Base-by-base conservation (phyloP, 2,888 invertebrate genomes). In the Cremastinae sp. region DNA sequence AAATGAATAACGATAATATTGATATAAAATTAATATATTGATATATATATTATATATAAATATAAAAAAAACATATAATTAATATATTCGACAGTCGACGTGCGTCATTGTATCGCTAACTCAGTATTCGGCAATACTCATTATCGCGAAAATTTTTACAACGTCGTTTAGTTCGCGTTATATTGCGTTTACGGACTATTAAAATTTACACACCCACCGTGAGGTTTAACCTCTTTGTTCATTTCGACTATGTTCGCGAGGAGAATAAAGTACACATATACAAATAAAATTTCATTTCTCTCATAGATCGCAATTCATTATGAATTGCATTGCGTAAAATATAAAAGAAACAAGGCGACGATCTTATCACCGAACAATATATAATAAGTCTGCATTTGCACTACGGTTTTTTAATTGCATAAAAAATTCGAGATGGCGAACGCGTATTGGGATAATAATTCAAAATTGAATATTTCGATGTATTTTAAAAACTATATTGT, bases 401-500 rank as follows among this genome's bases (percentile, higher is more conserved):
- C 68, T 74, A 49, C 20, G 28, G 49, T 74, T 74, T 68, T 64
- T 69, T 56, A 22, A 74, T 64, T 51, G 62, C 43, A 39, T 64
- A 53, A 64, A 58, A 69, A 62, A 69, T 62, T 64, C 35, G 20
- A 28, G 56, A 74, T 12, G 49, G 39, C n/a, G 18, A 69, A 58
- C 49, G 47, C 56, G 61, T 68, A 62, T 47, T 58, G 51, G 62
- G 68, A 64, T 62, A n/a, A 45, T 14, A 35, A 28, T 8, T 22
- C 43, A 62, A 35, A 43, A 74, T 68, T 61, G 69, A 41, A 64
- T 69, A 58, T 69, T 74, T 74, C 69, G 74, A 74, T 69, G 74
- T 74, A 62, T 74, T 74, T 68, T 56, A 69, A 69, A 69, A 64
- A 69, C 20, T 64, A 74, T 69, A 69, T 74, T 74, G 58, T 74